Evolutionary conservation across 2,113 vertebrate genomes (phyloP), one percentile per base, ranked within the genome.

Genomic region (Bothrops jararaca): DNA sequence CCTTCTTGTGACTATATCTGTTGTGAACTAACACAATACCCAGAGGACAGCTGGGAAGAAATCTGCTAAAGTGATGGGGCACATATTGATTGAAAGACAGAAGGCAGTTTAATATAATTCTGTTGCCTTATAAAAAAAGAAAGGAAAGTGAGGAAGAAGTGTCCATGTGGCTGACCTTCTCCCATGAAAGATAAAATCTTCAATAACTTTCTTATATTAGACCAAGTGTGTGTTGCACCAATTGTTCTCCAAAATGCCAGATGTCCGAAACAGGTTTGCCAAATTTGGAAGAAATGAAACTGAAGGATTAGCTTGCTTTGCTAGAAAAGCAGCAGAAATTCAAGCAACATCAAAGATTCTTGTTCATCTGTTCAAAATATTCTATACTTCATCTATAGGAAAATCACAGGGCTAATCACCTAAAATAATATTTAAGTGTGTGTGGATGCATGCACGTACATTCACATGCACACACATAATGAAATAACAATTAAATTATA

Each of bases 191-290:
- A 96, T 95, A 96, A 97, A 96, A 97, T 93, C 95, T 95, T 93
- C 89, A 92, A 89, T 95, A 95, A 85, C 88, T 97, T 86, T 23
- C 54, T 93, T 96, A 97, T 97, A 95, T 96, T 96, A 95, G 91
- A 95, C 92, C 74, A 94, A 92, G 94, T 74, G 52, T 54, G 86
- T 88, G 95, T 96, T 96, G 96, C 96, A 34, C 57, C 93, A 97
- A 95, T 74, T 93, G 86, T 96, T 96, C 85, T 95, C 93, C 96
- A 95, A 97, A 97, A 97, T 97, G 93, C 95, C 97, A 97, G 91
- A 85, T 74, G 93, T 94, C 91, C 95, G 95, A 96, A 96, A 96
- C 93, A 96, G 93, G 95, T 93, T 86, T 94, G 93, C 93, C 93
- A 96, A 92, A 94, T 86, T 92, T 95, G 94, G 96, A 90, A 90